These are phyloP conservation scores for Melieria crassipennis DNA, from an alignment of 2,888 invertebrate genomes.

Conservation along the genomic window DNA sequence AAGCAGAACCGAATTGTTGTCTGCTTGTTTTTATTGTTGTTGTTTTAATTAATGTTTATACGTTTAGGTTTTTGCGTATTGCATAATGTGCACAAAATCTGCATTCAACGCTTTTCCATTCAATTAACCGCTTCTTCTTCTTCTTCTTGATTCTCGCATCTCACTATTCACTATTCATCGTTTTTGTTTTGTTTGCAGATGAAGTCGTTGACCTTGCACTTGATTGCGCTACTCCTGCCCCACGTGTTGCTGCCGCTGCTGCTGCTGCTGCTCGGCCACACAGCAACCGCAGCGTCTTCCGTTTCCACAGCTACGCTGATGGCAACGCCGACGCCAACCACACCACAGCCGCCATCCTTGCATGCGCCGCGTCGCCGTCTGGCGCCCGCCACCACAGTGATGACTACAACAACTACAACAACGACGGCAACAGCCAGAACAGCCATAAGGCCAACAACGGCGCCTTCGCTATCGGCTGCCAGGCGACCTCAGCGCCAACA, in stretches of 20 bases:
- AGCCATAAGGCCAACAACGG: constrained; percentile 43
- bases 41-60: neutral
- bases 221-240: constrained; percentile 58
- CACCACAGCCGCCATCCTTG: constrained; percentile 63
- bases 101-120: no score
- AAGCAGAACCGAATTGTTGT: constrained; percentile 26
- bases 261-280: constrained; percentile 29
- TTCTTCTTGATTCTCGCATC: no score
- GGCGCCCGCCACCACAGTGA: constrained; percentile 56
- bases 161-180: constrained; percentile 14
- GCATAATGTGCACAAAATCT: no score
- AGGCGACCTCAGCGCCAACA: constrained; percentile 25
- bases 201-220: constrained; percentile 65
- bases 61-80: no score
- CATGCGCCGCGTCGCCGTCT: constrained; percentile 59
- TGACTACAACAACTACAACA: constrained; percentile 49
- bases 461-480: constrained; percentile 34
- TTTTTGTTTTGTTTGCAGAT: constrained; percentile 49
- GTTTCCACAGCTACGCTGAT: constrained; percentile 50
- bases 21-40: neutral
- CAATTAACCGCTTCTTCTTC: no score
- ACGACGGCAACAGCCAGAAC: constrained; percentile 45
- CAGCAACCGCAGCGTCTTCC: constrained; percentile 36
- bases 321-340: constrained; percentile 56
- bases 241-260: constrained; percentile 48